These are phyloP conservation scores for Hippoglossus hippoglossus DNA, from an alignment of 2,797 vertebrate species.

Conservation along the genomic window DNA sequence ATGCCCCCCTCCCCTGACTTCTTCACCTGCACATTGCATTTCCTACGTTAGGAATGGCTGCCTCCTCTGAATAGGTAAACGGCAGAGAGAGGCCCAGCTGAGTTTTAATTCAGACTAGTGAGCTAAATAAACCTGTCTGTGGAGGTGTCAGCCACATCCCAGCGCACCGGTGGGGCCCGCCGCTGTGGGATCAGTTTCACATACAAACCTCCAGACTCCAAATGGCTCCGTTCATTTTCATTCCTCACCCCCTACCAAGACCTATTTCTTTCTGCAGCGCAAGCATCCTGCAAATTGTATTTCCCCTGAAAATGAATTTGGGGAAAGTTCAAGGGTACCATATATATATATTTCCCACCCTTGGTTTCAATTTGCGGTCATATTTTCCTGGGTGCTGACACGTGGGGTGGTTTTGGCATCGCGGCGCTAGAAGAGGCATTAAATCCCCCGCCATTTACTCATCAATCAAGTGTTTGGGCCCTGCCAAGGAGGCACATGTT, in stretches of 20 bases:
- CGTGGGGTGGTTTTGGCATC: constrained; percentile 25
- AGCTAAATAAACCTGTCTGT: constrained; percentile 63
- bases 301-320: constrained; percentile 63
- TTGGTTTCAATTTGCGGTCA: constrained; percentile 64
- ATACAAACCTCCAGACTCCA: constrained; percentile 43
- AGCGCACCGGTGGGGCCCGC: constrained; percentile 14
- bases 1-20: background rate
- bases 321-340: constrained; percentile 58
- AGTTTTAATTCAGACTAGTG: constrained; percentile 57
- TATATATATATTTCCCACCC: constrained; percentile 16
- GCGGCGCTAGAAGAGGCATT: constrained; percentile 51
- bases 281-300: constrained; percentile 69
- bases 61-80: constrained; percentile 50
- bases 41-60: constrained; percentile 17
- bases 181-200: constrained; percentile 49
- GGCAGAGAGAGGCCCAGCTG: constrained; percentile 28
- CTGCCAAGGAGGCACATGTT: constrained; percentile 59
- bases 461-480: constrained; percentile 71
- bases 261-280: constrained; percentile 69
- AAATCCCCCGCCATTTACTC: constrained; percentile 59
- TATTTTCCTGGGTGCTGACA: constrained; percentile 58
- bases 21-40: constrained; percentile 38
- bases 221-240: constrained; percentile 59
- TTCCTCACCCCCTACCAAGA: constrained; percentile 48
- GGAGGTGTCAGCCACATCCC: constrained; percentile 46